These are phyloP conservation scores for Odontocerum albicorne DNA, from an alignment of 2,888 invertebrate species.

Conservation along the genomic window DNA sequence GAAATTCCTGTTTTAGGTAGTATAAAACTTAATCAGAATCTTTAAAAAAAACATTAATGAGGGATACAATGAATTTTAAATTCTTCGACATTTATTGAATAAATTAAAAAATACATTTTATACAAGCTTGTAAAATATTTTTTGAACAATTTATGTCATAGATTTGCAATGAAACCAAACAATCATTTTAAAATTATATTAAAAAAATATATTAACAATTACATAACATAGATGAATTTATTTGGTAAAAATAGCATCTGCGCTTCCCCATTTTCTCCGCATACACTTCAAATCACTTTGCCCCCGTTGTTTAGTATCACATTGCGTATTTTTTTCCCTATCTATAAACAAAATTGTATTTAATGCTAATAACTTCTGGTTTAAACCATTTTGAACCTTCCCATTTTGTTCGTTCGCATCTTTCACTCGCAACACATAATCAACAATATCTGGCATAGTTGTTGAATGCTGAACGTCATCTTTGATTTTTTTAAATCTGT, in stretches of 20 bases:
- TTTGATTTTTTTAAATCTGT: conserved; percentile 5
- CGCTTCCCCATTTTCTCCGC: conserved; percentile 28
- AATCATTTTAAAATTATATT: too few species aligned
- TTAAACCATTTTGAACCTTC: background rate
- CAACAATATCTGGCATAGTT: conserved; percentile 35
- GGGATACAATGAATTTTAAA: too few species aligned
- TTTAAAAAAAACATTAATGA: too few species aligned
- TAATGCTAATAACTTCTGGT: conserved; percentile 1
- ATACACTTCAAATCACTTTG: background rate
- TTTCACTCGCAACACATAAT: conserved; percentile 17
- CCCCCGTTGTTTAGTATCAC: background rate
- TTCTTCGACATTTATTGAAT: too few species aligned
- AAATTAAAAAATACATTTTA: too few species aligned
- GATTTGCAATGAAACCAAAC: too few species aligned
- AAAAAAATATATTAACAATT: too few species aligned
- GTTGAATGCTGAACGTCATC: conserved; percentile 25
- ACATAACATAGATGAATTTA: too few species aligned
- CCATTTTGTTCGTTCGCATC: background rate
- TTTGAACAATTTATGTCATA: too few species aligned
- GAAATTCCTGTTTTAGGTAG: too few species aligned
- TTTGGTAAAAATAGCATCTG: conserved; percentile 18
- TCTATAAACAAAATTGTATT: conserved; percentile 7
- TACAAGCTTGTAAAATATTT: too few species aligned
- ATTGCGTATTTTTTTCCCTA: background rate
- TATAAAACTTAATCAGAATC: too few species aligned